Percentiles rank a stretch among this genome's conserved stretches.
These are phyloP conservation scores for Perithous albicinctus DNA, from an alignment of 2,888 invertebrate genomes.

Conservation along the genomic window DNA sequence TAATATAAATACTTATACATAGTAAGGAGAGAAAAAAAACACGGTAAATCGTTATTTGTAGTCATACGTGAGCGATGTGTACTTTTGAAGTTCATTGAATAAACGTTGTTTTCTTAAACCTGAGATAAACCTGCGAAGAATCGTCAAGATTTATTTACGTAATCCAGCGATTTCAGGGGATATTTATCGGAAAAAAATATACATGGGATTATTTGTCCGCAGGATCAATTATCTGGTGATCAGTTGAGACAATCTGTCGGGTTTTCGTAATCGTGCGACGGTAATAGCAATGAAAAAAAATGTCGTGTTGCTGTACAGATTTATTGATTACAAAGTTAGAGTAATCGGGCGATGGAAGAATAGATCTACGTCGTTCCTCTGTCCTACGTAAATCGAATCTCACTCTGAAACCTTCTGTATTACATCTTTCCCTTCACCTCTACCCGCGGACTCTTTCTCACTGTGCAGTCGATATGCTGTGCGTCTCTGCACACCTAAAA, in stretches of 20 bases:
- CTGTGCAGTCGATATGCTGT: slow-evolving; percentile 8
- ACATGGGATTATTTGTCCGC: no score
- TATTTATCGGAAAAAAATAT: not conserved
- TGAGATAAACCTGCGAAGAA: not conserved
- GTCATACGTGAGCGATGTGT: slow-evolving; percentile 12
- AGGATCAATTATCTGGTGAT: no score
- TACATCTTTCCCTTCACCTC: not conserved
- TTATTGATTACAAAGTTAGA: slow-evolving; percentile 68
- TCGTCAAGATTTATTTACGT: no score
- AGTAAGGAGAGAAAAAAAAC: not conserved
- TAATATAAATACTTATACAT: slow-evolving; percentile 47
- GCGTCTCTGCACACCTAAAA: slow-evolving; percentile 20
- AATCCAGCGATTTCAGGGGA: no score
- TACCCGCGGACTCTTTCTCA: not conserved
- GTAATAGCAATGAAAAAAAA: not conserved
- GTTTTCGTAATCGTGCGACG: not conserved
- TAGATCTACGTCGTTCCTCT: slow-evolving; percentile 50
- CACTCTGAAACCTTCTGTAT: slow-evolving; percentile 2
- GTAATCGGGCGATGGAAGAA: slow-evolving; percentile 58
- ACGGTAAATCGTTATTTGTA: slow-evolving; percentile 12
- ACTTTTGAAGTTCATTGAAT: not conserved
- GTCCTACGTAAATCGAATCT: slow-evolving; percentile 36
- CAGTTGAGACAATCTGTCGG: no score
- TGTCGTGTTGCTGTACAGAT: slow-evolving; percentile 63
- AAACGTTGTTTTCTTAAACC: slow-evolving; percentile 7